Evolutionary conservation across 2,797 vertebrate species (phyloP).

Genomic region (Otus scops): DNA sequence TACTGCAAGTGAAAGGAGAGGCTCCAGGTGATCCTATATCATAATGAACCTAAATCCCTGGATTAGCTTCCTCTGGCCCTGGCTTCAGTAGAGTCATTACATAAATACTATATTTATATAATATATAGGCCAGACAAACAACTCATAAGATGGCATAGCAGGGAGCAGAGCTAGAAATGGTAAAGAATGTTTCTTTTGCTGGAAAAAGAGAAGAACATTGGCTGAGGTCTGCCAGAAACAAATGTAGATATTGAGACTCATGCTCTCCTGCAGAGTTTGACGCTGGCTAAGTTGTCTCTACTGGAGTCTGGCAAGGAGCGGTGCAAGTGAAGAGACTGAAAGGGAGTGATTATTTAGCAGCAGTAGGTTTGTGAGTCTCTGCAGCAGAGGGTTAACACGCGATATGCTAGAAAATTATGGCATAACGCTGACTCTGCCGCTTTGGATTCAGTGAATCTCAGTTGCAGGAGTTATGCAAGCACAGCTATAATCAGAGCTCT

Average conservation of each 20-base stretch:
- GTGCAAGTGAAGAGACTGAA: neutral
- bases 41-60: neutral
- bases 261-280: neutral
- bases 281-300: neutral
- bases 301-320: neutral
- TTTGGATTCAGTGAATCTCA: neutral
- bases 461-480: neutral
- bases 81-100: neutral
- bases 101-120: neutral
- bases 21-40: accelerated
- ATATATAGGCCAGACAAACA: neutral
- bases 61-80: neutral
- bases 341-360: neutral
- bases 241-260: neutral
- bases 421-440: neutral
- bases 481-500: neutral
- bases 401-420: neutral
- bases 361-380: neutral
- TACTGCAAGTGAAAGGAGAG: neutral
- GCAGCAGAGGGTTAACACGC: neutral
- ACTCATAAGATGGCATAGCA: neutral
- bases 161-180: neutral
- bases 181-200: neutral
- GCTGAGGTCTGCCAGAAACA: conserved; percentile 9
- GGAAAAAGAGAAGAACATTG: neutral